A percentile compares a stretch with the other conserved stretches of the same genome.
Conservation (phyloP, 2,113 vertebrate genomes). For the Chlamydotis undulata region DNA sequence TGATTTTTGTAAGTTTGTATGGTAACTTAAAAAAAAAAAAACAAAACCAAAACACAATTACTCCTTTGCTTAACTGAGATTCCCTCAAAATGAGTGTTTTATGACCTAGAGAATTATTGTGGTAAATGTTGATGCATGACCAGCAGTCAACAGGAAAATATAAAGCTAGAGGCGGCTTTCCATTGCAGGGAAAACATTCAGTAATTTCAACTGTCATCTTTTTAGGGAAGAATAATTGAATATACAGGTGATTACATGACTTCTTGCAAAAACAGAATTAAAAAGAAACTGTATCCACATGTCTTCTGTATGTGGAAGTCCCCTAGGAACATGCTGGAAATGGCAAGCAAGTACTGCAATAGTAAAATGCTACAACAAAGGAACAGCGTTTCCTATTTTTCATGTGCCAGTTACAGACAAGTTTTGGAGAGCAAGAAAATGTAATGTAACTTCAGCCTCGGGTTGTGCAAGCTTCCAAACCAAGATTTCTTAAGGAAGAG, state of each 20-base stretch:
- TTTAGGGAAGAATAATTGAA: conserved; percentile 9
- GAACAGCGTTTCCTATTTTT: neutral
- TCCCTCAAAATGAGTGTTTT: neutral
- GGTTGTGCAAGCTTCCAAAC: neutral
- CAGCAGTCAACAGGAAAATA: neutral
- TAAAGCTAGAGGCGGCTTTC: neutral
- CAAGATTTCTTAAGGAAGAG: neutral
- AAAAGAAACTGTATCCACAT: neutral
- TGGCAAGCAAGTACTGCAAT: neutral
- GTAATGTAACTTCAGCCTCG: neutral
- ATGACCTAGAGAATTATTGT: neutral
- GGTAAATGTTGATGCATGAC: neutral
- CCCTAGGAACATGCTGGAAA: neutral
- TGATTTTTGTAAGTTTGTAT: neutral
- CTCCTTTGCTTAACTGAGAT: neutral
- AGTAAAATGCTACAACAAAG: neutral
- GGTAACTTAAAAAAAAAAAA: neutral
- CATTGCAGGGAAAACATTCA: neutral
- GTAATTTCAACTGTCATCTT: neutral
- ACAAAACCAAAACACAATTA: neutral
- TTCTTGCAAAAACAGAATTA: neutral
- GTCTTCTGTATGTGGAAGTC: neutral
- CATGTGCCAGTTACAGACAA: neutral
- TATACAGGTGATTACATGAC: neutral
- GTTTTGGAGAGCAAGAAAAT: neutral